Evolutionary conservation across 1,140 invertebrate species (phyloP), one percentile per base, ranked within the genome.

Genomic region (Arctopsyche grandis): DNA sequence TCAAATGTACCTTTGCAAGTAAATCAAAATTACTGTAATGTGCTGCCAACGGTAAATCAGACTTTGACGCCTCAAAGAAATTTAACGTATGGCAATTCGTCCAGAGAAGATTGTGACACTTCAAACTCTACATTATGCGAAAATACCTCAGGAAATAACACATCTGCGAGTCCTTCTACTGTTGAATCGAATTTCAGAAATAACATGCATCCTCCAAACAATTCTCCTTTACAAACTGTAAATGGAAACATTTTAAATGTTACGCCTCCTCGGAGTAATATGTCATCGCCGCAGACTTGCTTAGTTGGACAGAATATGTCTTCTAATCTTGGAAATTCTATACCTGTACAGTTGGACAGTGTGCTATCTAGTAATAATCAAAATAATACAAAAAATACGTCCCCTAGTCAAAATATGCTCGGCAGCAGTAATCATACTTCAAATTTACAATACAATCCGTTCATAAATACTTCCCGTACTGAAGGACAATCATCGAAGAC

Each of bases 1-100:
- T 77, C 74, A 70, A 83, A 85, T 22, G 83, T 85, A 38, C 14
- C 74, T 9, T 26, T 84, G 24, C 83, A 83, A 21, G 85, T 86
- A 22, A 69, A 21, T 48, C 58, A 69, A 69, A 76, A 69, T 29
- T 66, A 75, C n/a, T 79, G 58, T 24, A 76, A 76, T 70, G 10
- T 71, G 16, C 0, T 21, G 5, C 43, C 21, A 24, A 29, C 16
- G 7, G 12, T 24, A 5, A 16, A 24, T 29, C 76, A 78, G 29
- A 52, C 9, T 52, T 22, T 46, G 12, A 69, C 71, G 21, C 63
- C 71, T 16, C 60, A 58, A 43, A 75, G 71, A 38, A 79, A 60
- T 26, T 14, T 26, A 24, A 58, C n/a, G 44, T 63, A 74, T 46
- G 73, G 58, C 29, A 60, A 79, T 76, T n/a, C 56, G 16, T 56